phyloP scores from a whole-genome alignment of 1,140 invertebrate species.

The Drosophila dunni region DNA sequence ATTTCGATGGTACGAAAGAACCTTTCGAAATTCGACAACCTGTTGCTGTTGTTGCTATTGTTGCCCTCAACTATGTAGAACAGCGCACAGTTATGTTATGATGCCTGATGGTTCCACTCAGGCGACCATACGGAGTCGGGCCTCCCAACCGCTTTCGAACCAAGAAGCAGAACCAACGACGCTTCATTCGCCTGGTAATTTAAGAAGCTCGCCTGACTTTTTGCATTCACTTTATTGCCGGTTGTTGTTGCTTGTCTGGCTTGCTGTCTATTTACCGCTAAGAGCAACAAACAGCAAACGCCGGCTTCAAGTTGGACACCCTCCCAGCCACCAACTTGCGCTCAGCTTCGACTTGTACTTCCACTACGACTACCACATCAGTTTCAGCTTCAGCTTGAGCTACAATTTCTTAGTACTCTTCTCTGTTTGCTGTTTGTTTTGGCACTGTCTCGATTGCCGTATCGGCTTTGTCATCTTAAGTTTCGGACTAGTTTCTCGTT shows the following conservation, averaged over 20 bases:
- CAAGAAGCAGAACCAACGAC: slow-evolving; percentile 71
- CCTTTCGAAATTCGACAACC: slow-evolving; percentile 58
- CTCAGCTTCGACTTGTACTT: slow-evolving; percentile 3
- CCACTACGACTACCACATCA: too few species aligned
- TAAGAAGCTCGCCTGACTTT: slow-evolving; percentile 60
- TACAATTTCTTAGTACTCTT: slow-evolving; percentile 41
- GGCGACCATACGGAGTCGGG: slow-evolving; percentile 37
- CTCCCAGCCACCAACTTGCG: slow-evolving; percentile 40
- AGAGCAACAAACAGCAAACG: slow-evolving; percentile 70
- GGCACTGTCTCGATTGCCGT: slow-evolving; percentile 41
- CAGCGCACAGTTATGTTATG: slow-evolving; percentile 45
- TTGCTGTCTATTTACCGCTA: slow-evolving; percentile 73
- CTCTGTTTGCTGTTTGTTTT: slow-evolving; percentile 39
- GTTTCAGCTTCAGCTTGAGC: slow-evolving; percentile 8
- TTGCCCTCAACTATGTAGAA: slow-evolving; percentile 39
- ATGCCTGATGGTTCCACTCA: slow-evolving; percentile 50
- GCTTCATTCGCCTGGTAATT: slow-evolving; percentile 60
- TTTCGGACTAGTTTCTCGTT: slow-evolving; percentile 62
- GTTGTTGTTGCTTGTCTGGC: slow-evolving; percentile 32
- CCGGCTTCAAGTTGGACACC: slow-evolving; percentile 60
- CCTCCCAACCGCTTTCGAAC: slow-evolving; percentile 46
- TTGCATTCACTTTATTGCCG: slow-evolving; percentile 62
- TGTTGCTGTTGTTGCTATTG: slow-evolving; percentile 33
- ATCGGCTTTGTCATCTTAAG: slow-evolving; percentile 59
- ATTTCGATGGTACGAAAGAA: slow-evolving; percentile 22